Evolutionary conservation across 2,113 vertebrate genomes (phyloP).

Genomic region (Pardalotus punctatus): DNA sequence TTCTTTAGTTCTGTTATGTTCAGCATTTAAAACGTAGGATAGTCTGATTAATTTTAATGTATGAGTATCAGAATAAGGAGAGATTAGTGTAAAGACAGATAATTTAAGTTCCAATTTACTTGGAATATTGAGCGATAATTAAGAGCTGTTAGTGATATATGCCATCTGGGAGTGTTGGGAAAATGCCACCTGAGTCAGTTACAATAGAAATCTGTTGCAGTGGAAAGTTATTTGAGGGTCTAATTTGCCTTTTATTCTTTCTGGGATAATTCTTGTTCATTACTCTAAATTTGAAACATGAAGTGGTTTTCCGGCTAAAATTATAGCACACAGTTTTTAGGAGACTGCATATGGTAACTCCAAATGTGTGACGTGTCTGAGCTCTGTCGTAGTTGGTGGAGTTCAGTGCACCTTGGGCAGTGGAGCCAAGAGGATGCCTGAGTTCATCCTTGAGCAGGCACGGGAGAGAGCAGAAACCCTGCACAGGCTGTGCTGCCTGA

Average conservation of each 20-base stretch:
- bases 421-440: neutral
- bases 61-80: neutral
- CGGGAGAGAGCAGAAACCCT: rapidly evolving
- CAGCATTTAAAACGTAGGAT: neutral
- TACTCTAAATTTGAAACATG: neutral
- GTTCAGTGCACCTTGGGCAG: neutral
- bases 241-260: neutral
- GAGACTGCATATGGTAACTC: neutral
- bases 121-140: conserved; percentile 3
- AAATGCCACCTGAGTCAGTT: neutral
- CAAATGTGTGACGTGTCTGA: neutral
- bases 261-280: neutral
- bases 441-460: neutral
- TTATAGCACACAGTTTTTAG: neutral
- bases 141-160: conserved; percentile 18
- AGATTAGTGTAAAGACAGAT: neutral
- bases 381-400: neutral
- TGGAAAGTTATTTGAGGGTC: neutral
- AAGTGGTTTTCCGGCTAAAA: neutral
- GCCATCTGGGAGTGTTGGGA: neutral
- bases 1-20: neutral
- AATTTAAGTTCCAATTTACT: neutral
- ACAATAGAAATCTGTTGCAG: neutral
- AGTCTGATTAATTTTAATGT: conserved; percentile 23
- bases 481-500: neutral